These are phyloP conservation scores for Phenganax subtilis DNA, from an alignment of 92 coral and sea anemone genomes.

Conservation along the genomic window DNA sequence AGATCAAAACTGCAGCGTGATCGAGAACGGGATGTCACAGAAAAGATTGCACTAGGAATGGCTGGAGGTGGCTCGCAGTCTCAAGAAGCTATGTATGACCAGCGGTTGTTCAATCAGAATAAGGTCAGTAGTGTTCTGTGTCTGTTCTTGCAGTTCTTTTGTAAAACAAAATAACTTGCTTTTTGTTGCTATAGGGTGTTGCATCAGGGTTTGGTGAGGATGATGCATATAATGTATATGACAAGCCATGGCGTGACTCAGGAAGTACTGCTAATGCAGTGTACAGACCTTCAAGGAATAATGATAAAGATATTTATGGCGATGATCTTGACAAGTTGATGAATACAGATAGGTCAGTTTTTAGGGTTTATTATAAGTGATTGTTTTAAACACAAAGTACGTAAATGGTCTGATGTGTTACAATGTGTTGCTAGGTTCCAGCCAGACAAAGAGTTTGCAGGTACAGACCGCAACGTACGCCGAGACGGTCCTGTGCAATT, in stretches of 20 bases:
- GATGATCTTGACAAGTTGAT: conserved; percentile 90
- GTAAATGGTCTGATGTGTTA: background rate
- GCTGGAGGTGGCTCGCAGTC: conserved; percentile 78
- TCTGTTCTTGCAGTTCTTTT: background rate
- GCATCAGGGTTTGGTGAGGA: conserved; percentile 94
- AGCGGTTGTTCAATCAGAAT: conserved; percentile 87
- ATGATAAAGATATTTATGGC: conserved; percentile 89
- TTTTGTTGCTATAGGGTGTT: conserved; percentile 57
- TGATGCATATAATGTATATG: conserved; percentile 86
- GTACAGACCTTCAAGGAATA: conserved; percentile 81
- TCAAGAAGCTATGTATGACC: conserved; percentile 95
- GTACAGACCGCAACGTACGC: conserved; percentile 87
- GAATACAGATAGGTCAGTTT: conserved; percentile 69
- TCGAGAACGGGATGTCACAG: conserved; percentile 97
- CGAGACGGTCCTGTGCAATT: conserved; percentile 99
- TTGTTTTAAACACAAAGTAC: background rate
- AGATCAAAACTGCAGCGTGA: conserved; percentile 94
- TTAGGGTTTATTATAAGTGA: background rate
- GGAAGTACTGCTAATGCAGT: conserved; percentile 89
- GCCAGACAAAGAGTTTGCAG: conserved; percentile 93
- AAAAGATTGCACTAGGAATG: conserved; percentile 91
- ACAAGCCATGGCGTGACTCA: conserved; percentile 90
- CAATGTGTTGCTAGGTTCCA: conserved; percentile 55
- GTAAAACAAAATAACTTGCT: background rate
- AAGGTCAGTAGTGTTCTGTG: conserved; percentile 48